Evolutionary conservation across 1,140 invertebrate species (phyloP).

Genomic region (Melipona quadrifasciata): DNA sequence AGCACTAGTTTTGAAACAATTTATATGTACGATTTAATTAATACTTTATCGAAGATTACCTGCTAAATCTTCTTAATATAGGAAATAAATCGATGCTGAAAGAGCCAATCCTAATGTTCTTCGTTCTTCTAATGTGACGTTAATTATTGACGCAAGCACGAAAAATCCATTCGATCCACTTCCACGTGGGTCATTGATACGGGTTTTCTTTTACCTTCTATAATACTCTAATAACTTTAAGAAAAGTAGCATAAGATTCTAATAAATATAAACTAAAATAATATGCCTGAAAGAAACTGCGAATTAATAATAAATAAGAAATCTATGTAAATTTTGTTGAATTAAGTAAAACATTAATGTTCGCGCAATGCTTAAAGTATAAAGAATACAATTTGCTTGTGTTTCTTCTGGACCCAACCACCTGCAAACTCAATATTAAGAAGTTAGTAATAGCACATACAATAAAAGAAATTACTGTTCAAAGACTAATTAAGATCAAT

Average conservation of each 20-base stretch:
- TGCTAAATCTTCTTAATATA: constrained; percentile 72
- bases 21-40: constrained; percentile 60
- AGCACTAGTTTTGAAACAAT: constrained; percentile 44
- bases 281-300: constrained; percentile 59
- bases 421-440: constrained; percentile 78
- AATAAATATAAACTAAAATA: constrained; percentile 45
- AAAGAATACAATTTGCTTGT: constrained; percentile 52
- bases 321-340: constrained; percentile 25
- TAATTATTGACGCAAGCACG: constrained; percentile 46
- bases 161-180: constrained; percentile 41
- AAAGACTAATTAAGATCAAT: constrained; percentile 36
- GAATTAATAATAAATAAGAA: constrained; percentile 56
- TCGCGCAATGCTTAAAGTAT: constrained; percentile 42
- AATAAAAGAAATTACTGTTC: constrained; percentile 43
- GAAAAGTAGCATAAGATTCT: constrained; percentile 46
- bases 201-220: constrained; percentile 63
- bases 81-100: constrained; percentile 65
- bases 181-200: constrained; percentile 45
- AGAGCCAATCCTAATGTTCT: constrained; percentile 62
- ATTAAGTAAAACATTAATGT: constrained; percentile 38
- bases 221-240: constrained; percentile 55
- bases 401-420: constrained; percentile 64
- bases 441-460: constrained; percentile 64
- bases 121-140: constrained; percentile 62
- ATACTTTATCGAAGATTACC: constrained; percentile 74